These are phyloP conservation scores for Platycercus adscitus DNA, from an alignment of 2,113 vertebrate species.

Conservation along the genomic window DNA sequence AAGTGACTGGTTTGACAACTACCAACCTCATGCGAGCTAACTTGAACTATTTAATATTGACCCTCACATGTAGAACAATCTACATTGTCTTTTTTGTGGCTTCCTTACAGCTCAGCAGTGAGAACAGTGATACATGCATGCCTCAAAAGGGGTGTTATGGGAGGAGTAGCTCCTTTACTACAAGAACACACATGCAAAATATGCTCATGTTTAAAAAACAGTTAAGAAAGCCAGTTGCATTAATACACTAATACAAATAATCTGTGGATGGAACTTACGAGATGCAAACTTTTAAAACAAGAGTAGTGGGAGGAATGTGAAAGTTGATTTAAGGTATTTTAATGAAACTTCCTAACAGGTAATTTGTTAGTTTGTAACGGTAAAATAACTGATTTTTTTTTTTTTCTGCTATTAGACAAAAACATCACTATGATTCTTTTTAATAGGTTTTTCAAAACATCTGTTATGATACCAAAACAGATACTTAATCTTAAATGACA, in stretches of 20 bases:
- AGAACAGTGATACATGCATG: background rate
- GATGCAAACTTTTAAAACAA: background rate
- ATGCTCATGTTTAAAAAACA: accelerated
- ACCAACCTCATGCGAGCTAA: background rate
- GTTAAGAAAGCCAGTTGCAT: background rate
- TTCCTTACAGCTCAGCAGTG: background rate
- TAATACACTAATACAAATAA: background rate
- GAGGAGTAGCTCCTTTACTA: background rate
- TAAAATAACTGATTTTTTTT: background rate
- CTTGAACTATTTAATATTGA: background rate
- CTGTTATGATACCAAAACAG: constrained; percentile 41
- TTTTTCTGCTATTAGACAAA: constrained; percentile 9
- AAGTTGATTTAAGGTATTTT: background rate
- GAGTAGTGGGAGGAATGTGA: background rate
- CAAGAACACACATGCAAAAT: background rate
- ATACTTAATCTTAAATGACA: constrained; percentile 52
- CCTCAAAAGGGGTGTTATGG: background rate
- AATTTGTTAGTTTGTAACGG: constrained; percentile 7
- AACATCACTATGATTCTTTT: constrained; percentile 43
- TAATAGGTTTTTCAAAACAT: constrained; percentile 42
- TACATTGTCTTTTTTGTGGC: background rate
- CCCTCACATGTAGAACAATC: background rate
- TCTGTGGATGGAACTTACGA: background rate
- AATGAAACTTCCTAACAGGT: background rate
- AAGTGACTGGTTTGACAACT: background rate